A percentile compares a stretch with the other conserved stretches of the same genome.
Conservation (phyloP, 2,888 invertebrate genomes). For the Dasysyrphus albostriatus region DNA sequence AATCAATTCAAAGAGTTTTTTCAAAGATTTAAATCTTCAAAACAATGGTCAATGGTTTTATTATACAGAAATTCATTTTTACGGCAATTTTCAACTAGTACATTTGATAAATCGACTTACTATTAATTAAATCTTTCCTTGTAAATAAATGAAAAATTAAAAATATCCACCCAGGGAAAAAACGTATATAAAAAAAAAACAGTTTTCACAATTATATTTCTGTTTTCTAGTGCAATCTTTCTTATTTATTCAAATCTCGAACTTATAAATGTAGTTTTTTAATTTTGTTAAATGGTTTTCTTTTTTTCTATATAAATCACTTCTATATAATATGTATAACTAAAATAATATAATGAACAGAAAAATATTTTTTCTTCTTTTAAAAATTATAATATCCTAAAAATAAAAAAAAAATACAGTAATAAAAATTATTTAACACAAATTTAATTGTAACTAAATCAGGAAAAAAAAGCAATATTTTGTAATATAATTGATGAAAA, state of each 20-base stretch:
- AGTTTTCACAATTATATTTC: slow-evolving; percentile 59
- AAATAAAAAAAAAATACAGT: slow-evolving; percentile 50
- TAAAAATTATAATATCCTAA: slow-evolving; percentile 58
- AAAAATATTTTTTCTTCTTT: slow-evolving; percentile 34
- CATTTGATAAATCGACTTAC: neutral
- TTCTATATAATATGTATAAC: slow-evolving; percentile 60
- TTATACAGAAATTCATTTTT: neutral
- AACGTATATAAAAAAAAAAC: slow-evolving; percentile 18
- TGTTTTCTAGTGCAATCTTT: slow-evolving; percentile 69
- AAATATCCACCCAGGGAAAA: neutral
- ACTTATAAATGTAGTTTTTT: slow-evolving; percentile 64
- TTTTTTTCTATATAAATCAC: slow-evolving; percentile 65
- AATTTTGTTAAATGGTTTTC: slow-evolving; percentile 64
- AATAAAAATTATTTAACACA: slow-evolving; percentile 63
- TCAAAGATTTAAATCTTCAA: neutral
- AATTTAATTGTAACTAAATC: slow-evolving; percentile 64
- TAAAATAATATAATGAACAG: slow-evolving; percentile 57
- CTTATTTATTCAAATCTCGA: slow-evolving; percentile 72
- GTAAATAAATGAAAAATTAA: neutral
- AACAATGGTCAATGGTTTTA: slow-evolving; percentile 7
- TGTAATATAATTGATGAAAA: slow-evolving; percentile 29
- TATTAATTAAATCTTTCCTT: neutral
- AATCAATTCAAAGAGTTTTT: neutral
- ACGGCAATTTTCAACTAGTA: neutral
- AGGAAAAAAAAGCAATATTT: slow-evolving; percentile 16